phyloP scores from a whole-genome alignment of 92 coral and sea anemone species.

The Zoanthus sociatus region DNA sequence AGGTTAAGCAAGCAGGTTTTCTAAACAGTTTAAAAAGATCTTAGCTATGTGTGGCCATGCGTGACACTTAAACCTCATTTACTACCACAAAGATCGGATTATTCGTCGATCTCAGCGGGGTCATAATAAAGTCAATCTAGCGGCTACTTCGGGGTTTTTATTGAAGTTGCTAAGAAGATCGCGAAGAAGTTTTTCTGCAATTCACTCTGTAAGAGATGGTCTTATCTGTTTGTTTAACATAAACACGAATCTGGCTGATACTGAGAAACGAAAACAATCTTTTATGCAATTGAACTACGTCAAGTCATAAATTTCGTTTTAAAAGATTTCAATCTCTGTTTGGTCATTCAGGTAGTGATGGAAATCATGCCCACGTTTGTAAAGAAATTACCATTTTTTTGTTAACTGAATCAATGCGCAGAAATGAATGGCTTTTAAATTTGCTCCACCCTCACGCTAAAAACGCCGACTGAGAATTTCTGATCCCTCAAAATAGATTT shows the following conservation, averaged over 20 bases:
- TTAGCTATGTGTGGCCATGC: constrained; percentile 24
- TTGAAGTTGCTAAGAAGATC: constrained; percentile 27
- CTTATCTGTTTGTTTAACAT: constrained; percentile 3
- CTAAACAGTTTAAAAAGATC: not conserved
- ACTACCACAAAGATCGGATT: constrained; percentile 12
- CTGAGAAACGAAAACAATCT: not conserved
- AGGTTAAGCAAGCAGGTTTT: not conserved
- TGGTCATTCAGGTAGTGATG: constrained; percentile 17
- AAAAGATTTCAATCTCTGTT: not conserved
- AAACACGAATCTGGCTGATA: not conserved
- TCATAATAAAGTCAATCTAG: constrained; percentile 23
- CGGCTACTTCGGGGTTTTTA: constrained; percentile 13
- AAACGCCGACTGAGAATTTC: not conserved
- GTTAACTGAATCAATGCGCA: constrained; percentile 22
- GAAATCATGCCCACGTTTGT: constrained; percentile 1
- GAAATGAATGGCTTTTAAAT: constrained; percentile 1
- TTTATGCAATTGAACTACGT: not conserved
- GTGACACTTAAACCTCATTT: constrained; percentile 8
- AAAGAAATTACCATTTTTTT: constrained; percentile 32
- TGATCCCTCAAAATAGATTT: constrained; percentile 23
- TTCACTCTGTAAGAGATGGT: constrained; percentile 5
- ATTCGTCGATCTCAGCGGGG: constrained; percentile 30
- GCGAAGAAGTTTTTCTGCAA: constrained; percentile 14
- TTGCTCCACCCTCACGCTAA: not conserved
- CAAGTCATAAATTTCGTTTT: not conserved